Evolutionary conservation across 2,113 vertebrate species (phyloP), one percentile per base, ranked within the genome.

Genomic region (Dipodomys ordii): DNA sequence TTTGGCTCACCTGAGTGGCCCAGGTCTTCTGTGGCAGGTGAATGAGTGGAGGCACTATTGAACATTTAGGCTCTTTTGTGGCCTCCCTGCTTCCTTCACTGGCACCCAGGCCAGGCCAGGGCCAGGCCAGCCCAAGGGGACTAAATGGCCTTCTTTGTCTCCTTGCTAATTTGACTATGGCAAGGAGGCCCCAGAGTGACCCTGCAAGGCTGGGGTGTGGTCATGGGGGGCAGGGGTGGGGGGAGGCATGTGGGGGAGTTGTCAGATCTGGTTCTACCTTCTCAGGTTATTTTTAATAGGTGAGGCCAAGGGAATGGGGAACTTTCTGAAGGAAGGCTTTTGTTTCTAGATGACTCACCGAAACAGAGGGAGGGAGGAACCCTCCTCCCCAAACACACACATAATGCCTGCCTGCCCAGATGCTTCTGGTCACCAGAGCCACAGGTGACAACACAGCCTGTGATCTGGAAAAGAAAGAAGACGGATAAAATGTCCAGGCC

Each of bases 111-210:
- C 46, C 22, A 2, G 16, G 73, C 8, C 53, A 6, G 74, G 49
- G 49, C 65, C 35, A 8, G 27, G 19, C 35, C 82, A 20, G 16
- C 39, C 82, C 82, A 32, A 44, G 2, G 49, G 23, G 30, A 57
- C 68, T 44, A 30, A 91, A 96, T 67, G 60, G 73, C 46, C 49
- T 44, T 57, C 83, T 95, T 93, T 92, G 93, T 96, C 87, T 39
- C 9, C 35, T 18, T 49, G 3, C 46, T 62, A 20, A 20, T 74
- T 79, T 64, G 30, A 46, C 10, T 12, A 71, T 0, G n/a, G 35
- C 77, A 7, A 2, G 16, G 76, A 86, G 28, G 49, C 83, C 32
- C 74, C 28, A 30, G n/a, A 28, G 81, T 83, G 44, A 35, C 85
- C 85, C 86, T 39, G 39, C 39, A 39, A 39, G 39, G 39, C 39